Evolutionary conservation across 2,888 invertebrate genomes (phyloP).

Genomic region (Eurytoma adleriae): DNA sequence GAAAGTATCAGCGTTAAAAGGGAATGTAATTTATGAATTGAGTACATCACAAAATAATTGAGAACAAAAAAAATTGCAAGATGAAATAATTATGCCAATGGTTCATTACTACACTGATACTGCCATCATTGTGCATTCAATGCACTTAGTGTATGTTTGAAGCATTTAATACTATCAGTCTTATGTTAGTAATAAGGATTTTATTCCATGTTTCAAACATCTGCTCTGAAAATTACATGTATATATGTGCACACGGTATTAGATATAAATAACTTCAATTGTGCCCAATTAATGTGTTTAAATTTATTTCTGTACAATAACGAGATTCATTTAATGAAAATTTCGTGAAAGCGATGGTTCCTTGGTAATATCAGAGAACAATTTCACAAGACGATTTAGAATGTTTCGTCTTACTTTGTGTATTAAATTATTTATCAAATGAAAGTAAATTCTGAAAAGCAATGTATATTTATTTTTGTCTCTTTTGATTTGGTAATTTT

Average conservation of each 20-base stretch:
- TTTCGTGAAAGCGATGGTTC: conserved; percentile 18
- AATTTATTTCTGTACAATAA: conserved; percentile 38
- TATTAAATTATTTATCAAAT: conserved; percentile 31
- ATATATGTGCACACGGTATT: conserved; percentile 54
- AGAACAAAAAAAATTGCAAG: conserved; percentile 13
- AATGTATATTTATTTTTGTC: no score
- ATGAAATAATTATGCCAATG: conserved; percentile 31
- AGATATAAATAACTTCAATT: conserved; percentile 43
- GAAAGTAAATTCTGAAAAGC: conserved; percentile 36
- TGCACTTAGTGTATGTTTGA: conserved; percentile 62
- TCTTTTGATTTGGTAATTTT: no score
- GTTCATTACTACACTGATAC: conserved; percentile 60
- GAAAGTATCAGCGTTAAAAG: conserved; percentile 44
- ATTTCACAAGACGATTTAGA: conserved; percentile 12
- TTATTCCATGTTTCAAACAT: conserved; percentile 55
- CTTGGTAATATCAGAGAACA: conserved; percentile 8
- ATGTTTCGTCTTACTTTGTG: conserved; percentile 38
- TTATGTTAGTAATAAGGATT: not conserved
- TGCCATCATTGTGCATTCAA: conserved; percentile 61
- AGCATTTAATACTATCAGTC: conserved; percentile 43
- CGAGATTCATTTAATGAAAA: conserved; percentile 32
- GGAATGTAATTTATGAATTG: conserved; percentile 36
- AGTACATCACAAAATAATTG: conserved; percentile 7
- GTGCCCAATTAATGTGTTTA: conserved; percentile 25
- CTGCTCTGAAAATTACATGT: conserved; percentile 56